Evolutionary conservation across 2,888 invertebrate species (phyloP), one percentile per base, ranked within the genome.

Genomic region (Orthosia gracilis): DNA sequence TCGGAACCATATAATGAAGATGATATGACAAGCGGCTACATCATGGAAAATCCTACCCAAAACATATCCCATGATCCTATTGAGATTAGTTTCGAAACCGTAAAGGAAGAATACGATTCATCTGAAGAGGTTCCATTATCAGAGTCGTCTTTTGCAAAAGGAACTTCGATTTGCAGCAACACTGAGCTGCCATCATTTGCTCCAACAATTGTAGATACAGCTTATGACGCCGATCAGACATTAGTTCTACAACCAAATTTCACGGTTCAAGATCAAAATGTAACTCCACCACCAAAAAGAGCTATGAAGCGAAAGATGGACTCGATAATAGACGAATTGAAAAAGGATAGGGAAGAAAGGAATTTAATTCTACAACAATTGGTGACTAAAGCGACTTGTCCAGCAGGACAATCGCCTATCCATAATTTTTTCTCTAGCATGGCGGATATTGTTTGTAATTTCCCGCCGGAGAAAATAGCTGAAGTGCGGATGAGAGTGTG

Each of bases 381-480:
- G n/a, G 78, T 81, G 5, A 59, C 62, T 23, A 76, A 67, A 64
- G 69, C 69, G 13, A 73, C 65, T 26, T 26, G 31, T 40, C 31
- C 65, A 17, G 31, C 49, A 3, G 74, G 64, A 9, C 54, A 57
- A n/a, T 54, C 81, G 0, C 61, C 81, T 17, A 74, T 66, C 0
- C 81, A 81, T 65, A 73, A 70, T 12, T 81, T 81, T 21, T 81
- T 81, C 23, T 69, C 81, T 7, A 78, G 81, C 17, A 81, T 81
- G 81, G 81, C 81, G 3, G 81, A 81, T 12, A 70, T 81, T n/a
- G 81, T 78, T 11, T 65, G 78, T 45, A 69, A 70, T 23, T 81
- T 80, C 26, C 80, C 80, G 15, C 80, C 80, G 5, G 80, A 80
- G 5, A 80, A 76, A 54, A 80, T 80, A 26, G 81, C 78, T 12